Percentiles rank a stretch among this genome's conserved stretches.
phyloP scores from a whole-genome alignment of 2,797 vertebrate species.

The Hylomyscus alleni region DNA sequence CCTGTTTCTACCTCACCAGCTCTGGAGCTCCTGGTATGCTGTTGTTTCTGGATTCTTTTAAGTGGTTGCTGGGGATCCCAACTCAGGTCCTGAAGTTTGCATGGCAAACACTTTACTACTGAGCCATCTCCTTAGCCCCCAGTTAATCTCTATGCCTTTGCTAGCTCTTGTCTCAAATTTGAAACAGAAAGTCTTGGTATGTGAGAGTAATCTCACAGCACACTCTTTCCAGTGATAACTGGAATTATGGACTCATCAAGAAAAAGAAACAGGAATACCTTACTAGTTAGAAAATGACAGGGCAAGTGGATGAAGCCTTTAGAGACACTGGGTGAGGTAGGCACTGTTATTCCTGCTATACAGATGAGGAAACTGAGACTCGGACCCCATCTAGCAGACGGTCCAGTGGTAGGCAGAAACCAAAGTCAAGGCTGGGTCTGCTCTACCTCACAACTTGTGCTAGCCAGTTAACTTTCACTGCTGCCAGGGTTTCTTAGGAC shows the following conservation, averaged over 20 bases:
- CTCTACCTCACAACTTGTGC: neutral
- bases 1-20: neutral
- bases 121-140: neutral
- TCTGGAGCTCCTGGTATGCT: neutral
- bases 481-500: slow-evolving; percentile 7
- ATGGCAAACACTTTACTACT: neutral
- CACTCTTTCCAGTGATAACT: slow-evolving; percentile 15
- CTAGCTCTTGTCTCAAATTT: slow-evolving; percentile 17
- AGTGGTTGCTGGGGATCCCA: neutral
- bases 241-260: slow-evolving; percentile 20
- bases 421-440: slow-evolving; percentile 2
- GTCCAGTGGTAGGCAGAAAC: neutral
- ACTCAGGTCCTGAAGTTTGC: neutral
- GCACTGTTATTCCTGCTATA: neutral
- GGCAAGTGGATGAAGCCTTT: slow-evolving; percentile 12
- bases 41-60: neutral
- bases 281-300: neutral
- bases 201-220: neutral
- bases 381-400: neutral
- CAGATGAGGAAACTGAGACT: slow-evolving; percentile 29
- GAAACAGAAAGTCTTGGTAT: slow-evolving; percentile 34
- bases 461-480: slow-evolving; percentile 24
- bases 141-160: neutral
- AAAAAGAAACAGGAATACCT: slow-evolving; percentile 35
- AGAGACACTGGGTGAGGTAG: neutral